Conservation (phyloP, 2,797 vertebrate genomes). For the Melanotaenia pygmaea region DNA sequence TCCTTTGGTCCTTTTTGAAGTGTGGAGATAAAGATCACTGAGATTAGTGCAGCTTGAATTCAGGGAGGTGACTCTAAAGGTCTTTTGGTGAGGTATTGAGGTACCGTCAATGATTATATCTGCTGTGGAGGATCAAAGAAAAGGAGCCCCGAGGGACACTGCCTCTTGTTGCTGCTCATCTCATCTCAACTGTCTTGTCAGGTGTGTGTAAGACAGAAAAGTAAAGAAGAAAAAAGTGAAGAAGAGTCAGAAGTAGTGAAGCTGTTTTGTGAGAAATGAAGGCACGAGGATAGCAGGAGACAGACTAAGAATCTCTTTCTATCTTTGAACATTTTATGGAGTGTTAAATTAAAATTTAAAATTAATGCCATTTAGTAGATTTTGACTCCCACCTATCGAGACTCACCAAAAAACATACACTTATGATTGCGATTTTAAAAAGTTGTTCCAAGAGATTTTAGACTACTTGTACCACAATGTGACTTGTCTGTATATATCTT, state of each 20-base stretch:
- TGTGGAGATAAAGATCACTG: conserved; percentile 74
- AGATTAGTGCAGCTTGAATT: conserved; percentile 72
- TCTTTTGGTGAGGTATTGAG: conserved; percentile 38
- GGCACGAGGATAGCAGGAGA: conserved; percentile 14
- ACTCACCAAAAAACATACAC: not conserved
- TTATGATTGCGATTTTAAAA: not conserved
- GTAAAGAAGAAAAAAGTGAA: not conserved
- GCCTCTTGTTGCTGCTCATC: conserved; percentile 46
- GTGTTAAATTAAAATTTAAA: not conserved
- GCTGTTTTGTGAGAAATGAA: conserved; percentile 11
- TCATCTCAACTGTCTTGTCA: conserved; percentile 63
- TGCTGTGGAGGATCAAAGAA: conserved; percentile 81
- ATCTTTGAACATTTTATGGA: conserved; percentile 6
- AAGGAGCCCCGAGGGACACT: conserved; percentile 66
- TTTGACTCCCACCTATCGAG: conserved; percentile 4
- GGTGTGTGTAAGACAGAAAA: conserved; percentile 34
- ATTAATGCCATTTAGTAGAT: conserved; percentile 13
- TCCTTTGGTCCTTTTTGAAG: conserved; percentile 62
- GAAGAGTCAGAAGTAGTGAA: not conserved
- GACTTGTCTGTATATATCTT: not conserved
- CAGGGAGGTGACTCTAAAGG: conserved; percentile 40
- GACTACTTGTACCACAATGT: not conserved
- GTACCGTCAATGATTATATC: conserved; percentile 77
- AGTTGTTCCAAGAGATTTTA: not conserved
- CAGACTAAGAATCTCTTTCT: conserved; percentile 4